These are phyloP conservation scores for Parauchenoglanis ngamensis DNA, from an alignment of 2,797 vertebrate genomes.

Conservation along the genomic window DNA sequence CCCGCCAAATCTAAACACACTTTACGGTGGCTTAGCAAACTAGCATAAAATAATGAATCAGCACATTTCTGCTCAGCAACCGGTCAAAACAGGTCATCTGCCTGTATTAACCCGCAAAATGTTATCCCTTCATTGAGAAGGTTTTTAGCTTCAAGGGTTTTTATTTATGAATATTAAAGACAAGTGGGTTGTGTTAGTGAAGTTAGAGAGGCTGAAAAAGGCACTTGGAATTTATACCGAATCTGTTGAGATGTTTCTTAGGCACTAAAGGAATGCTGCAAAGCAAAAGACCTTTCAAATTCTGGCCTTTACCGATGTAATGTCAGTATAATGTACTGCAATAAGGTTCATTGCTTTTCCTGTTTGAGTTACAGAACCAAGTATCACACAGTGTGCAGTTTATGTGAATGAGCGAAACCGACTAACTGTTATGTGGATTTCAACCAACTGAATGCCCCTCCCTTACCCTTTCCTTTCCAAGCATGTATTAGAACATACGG, in stretches of 20 bases:
- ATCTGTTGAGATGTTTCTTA: background rate
- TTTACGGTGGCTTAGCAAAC: background rate
- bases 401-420: background rate
- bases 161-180: background rate
- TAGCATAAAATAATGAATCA: slow-evolving; percentile 6
- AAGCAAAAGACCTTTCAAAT: background rate
- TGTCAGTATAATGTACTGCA: background rate
- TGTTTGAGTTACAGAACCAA: background rate
- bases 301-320: background rate
- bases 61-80: slow-evolving; percentile 5
- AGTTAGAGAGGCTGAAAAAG: background rate
- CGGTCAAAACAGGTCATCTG: background rate
- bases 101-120: background rate
- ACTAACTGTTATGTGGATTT: too few relatives aligned
- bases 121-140: background rate
- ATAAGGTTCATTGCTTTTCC: background rate
- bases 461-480: too few relatives aligned
- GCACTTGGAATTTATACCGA: background rate
- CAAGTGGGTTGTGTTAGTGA: background rate
- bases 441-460: too few relatives aligned
- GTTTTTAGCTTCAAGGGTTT: background rate
- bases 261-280: background rate
- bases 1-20: background rate
- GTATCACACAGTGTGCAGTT: background rate
- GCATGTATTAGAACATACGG: too few relatives aligned